These are phyloP conservation scores for Anastatus disparis DNA, from an alignment of 1,140 invertebrate genomes.

Conservation along the genomic window DNA sequence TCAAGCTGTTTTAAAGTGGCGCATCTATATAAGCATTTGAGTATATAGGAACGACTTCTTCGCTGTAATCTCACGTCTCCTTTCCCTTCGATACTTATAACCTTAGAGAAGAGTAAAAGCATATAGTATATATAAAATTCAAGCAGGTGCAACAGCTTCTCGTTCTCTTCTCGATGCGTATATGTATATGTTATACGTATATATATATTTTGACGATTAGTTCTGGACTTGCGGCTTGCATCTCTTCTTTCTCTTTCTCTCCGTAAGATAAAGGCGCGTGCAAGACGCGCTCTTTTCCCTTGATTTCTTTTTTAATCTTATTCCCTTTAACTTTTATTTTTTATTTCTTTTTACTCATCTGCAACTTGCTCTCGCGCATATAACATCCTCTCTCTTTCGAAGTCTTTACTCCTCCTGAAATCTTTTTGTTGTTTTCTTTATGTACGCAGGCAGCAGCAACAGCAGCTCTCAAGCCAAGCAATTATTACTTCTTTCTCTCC, in stretches of 20 bases:
- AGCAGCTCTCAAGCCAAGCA: constrained; percentile 28
- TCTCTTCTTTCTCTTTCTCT: not conserved
- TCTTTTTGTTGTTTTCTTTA: too few relatives aligned
- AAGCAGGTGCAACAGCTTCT: constrained; percentile 44
- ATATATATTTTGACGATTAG: constrained; percentile 46
- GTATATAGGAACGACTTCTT: too few relatives aligned
- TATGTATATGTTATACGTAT: not conserved
- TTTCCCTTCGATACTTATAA: not conserved
- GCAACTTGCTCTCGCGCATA: too few relatives aligned
- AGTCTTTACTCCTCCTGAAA: too few relatives aligned
- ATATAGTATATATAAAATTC: not conserved
- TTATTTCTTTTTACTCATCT: too few relatives aligned
- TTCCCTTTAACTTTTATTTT: constrained; percentile 10
- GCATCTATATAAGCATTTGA: not conserved
- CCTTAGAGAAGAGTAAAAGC: too few relatives aligned
- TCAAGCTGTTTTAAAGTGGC: constrained; percentile 17
- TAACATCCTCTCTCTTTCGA: too few relatives aligned
- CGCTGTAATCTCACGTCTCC: not conserved
- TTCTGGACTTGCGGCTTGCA: constrained; percentile 34
- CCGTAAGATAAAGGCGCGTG: constrained; percentile 12
- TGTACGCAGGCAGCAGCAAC: constrained; percentile 18
- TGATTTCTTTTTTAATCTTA: constrained; percentile 4
- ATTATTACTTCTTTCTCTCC: constrained; percentile 20
- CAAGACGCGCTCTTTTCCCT: not conserved
- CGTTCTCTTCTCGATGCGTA: not conserved